phyloP scores from a whole-genome alignment of 2,888 invertebrate genomes.

The Conops quadrifasciatus region DNA sequence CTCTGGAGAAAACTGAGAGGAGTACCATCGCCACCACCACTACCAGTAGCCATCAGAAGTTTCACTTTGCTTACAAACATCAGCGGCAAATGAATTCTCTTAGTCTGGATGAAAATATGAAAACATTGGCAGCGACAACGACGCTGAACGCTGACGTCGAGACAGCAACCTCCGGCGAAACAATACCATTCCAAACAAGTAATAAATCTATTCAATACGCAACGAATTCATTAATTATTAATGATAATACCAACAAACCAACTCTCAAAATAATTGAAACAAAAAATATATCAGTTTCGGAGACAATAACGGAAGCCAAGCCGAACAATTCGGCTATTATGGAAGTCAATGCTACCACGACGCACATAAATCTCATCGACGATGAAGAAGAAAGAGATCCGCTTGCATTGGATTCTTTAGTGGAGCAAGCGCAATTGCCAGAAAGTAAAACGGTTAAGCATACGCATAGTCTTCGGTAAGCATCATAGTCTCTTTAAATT shows the following conservation, averaged over 20 bases:
- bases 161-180: conserved; percentile 12
- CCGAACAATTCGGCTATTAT: conserved; percentile 45
- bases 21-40: neutral
- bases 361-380: conserved; percentile 58
- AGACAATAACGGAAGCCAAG: conserved; percentile 40
- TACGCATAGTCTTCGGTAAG: conserved; percentile 70
- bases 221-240: conserved; percentile 39
- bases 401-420: conserved; percentile 57
- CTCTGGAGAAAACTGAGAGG: conserved; percentile 44
- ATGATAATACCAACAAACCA: conserved; percentile 14
- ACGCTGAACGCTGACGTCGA: conserved; percentile 33
- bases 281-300: conserved; percentile 40
- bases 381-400: conserved; percentile 63
- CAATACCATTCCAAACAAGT: conserved; percentile 41
- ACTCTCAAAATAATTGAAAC: conserved; percentile 32
- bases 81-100: conserved; percentile 29
- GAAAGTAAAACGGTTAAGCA: conserved; percentile 68
- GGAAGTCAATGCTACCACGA: conserved; percentile 53
- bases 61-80: conserved; percentile 18
- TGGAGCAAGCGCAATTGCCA: conserved; percentile 41
- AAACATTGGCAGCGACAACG: conserved; percentile 40
- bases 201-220: conserved; percentile 37
- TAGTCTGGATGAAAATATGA: conserved; percentile 38
- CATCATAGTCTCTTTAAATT: neutral
- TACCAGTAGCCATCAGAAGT: conserved; percentile 25